Evolutionary conservation across 2,797 vertebrate genomes (phyloP), one percentile per base, ranked within the genome.

Genomic region (Eremophila alpestris): DNA sequence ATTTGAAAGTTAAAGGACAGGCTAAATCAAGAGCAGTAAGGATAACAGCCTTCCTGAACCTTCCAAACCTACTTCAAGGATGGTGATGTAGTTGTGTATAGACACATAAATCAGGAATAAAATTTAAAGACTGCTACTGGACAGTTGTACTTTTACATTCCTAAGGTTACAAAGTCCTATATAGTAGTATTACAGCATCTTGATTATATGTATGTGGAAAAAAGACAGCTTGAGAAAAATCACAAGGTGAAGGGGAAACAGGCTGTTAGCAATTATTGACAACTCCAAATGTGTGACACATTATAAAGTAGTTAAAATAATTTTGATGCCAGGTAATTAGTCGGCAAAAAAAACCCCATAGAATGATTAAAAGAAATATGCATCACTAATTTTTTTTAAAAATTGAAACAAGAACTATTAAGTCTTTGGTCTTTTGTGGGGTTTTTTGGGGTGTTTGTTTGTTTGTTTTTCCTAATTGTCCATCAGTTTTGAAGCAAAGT

Each of bases 141-240:
- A 20, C 23, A 74, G 29, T 1, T 70, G 26, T 51, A 43, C 10
- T 46, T 82, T 58, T 46, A 83, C 51, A 58, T 46, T 51, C 12
- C 24, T 46, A 43, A 41, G 22, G 21, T 10, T 45, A 70, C 5
- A 4, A 64, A 60, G 18, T n/a, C 14, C 22, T 55, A n/a, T 16
- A 7, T 0, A 65, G 17, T 22, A 56, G 18, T 17, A 48, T 22
- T 36, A 67, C 5, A 71, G 38, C 32, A 87, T 23, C 23, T 49
- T 70, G 56, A 78, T 24, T 22, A 15, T 12, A 29, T 45, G 3
- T 2, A 56, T 0, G 1, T 22, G 11, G 13, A 3, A 11, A 11
- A 34, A 23, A 20, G 18, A 38, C 12, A 38, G 15, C 3, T 62
- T 46, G 49, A 55, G 9, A 54, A 87, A 84, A 93, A 52, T 27